Evolutionary conservation across 2,113 vertebrate genomes (phyloP).

Genomic region (Nerophis ophidion): DNA sequence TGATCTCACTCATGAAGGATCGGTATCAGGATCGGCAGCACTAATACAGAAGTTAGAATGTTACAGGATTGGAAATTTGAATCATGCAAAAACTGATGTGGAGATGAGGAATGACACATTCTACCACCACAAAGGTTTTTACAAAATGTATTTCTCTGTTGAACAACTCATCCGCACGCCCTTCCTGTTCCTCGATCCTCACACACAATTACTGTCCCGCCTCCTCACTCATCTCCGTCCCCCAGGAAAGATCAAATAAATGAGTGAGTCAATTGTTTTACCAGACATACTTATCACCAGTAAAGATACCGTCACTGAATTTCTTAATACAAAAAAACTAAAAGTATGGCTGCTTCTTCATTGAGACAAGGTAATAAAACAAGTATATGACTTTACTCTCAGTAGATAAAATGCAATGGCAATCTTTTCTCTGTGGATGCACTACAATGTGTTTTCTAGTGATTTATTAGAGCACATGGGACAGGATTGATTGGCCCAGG

Average conservation of each 20-base stretch:
- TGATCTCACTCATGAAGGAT: too few species aligned
- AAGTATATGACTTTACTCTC: background rate
- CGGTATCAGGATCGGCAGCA: too few species aligned
- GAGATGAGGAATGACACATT: background rate
- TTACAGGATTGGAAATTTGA: too few species aligned
- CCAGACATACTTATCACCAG: conserved; percentile 30
- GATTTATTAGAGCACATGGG: background rate
- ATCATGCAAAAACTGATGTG: background rate
- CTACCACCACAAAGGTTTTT: too few species aligned
- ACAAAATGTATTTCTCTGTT: conserved; percentile 6
- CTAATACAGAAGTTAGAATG: too few species aligned
- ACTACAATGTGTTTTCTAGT: background rate
- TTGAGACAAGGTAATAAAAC: background rate
- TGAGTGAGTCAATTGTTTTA: conserved; percentile 32
- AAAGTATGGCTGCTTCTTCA: background rate
- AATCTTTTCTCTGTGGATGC: background rate
- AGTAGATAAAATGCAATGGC: background rate
- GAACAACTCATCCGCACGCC: conserved; percentile 5
- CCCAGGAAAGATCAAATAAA: conserved; percentile 28
- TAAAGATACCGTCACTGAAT: background rate
- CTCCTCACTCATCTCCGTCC: conserved; percentile 19
- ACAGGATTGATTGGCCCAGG: background rate
- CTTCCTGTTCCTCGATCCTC: background rate
- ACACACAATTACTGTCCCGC: background rate
- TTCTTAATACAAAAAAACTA: background rate